A percentile compares a stretch with the other conserved stretches of the same genome.
phyloP scores from a whole-genome alignment of 2,888 invertebrate species.

The Ectemnius continuus region DNA sequence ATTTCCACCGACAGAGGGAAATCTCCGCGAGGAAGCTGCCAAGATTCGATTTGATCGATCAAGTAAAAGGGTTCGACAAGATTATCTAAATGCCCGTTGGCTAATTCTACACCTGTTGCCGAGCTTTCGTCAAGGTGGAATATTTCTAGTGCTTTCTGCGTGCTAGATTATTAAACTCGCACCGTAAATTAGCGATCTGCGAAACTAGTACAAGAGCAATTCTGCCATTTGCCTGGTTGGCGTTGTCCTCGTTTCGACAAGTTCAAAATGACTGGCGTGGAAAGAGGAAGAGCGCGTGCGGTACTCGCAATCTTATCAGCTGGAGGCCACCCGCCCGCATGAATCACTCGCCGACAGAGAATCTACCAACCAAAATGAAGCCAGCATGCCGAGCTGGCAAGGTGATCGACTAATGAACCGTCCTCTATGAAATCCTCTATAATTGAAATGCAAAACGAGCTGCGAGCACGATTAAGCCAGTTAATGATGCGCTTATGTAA shows the following conservation, averaged over 20 bases:
- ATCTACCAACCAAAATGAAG: slow-evolving; percentile 27
- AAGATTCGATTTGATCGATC: too few species aligned
- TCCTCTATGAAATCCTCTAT: too few species aligned
- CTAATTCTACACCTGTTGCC: too few species aligned
- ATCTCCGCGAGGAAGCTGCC: too few species aligned
- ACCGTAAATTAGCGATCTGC: neutral
- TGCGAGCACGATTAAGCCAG: too few species aligned
- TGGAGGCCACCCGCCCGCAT: slow-evolving; percentile 42
- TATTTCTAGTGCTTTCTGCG: neutral
- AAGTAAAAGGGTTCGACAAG: too few species aligned
- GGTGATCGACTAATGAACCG: neutral
- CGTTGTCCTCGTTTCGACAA: slow-evolving; percentile 1
- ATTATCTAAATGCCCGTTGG: too few species aligned
- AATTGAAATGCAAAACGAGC: too few species aligned
- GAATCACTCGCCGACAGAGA: slow-evolving; percentile 45
- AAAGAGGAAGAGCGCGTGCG: slow-evolving; percentile 21
- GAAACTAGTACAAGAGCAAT: neutral
- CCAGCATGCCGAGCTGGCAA: neutral
- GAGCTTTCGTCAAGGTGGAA: neutral
- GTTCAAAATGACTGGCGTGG: slow-evolving; percentile 10
- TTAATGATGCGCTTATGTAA: too few species aligned
- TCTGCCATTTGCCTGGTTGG: neutral
- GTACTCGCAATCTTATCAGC: slow-evolving; percentile 56
- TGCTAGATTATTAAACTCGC: neutral
- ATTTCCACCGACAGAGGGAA: neutral